Percentiles rank a stretch among this genome's conserved stretches.
phyloP scores from a whole-genome alignment of 2,888 invertebrate species.

The Hemithea aestivaria region DNA sequence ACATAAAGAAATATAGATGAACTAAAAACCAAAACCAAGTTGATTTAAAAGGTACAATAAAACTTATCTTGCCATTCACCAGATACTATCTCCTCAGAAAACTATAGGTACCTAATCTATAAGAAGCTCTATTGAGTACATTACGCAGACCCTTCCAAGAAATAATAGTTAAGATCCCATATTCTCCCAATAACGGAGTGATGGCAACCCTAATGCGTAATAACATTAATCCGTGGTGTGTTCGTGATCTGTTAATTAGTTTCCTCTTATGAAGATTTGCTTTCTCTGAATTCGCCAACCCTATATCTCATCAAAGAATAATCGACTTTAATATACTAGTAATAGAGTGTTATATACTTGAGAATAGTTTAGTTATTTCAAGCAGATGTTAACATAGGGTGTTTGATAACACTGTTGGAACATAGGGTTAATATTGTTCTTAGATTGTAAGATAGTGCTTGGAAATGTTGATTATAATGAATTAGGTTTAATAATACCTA shows the following conservation, averaged over 20 bases:
- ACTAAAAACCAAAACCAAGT: no score
- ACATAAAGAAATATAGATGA: no score
- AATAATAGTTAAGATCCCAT: no score
- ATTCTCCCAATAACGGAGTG: neutral
- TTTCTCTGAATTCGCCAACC: conserved; percentile 18
- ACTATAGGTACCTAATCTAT: no score
- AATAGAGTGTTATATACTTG: conserved; percentile 10
- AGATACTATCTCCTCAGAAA: no score
- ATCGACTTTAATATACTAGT: conserved; percentile 9
- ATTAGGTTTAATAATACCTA: no score
- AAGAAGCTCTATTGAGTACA: no score
- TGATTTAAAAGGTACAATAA: no score
- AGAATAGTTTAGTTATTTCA: conserved; percentile 11
- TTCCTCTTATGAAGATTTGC: conserved; percentile 53
- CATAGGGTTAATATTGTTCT: conserved; percentile 1
- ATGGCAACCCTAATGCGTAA: conserved; percentile 32
- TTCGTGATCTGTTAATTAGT: conserved; percentile 59
- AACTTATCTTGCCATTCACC: no score
- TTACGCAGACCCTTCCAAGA: no score
- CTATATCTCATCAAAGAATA: neutral
- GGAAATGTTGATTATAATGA: no score
- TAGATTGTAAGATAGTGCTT: neutral
- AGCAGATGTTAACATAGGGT: conserved; percentile 17
- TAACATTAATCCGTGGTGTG: conserved; percentile 50
- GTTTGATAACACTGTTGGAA: conserved; percentile 15